Evolutionary conservation across 2,797 vertebrate genomes (phyloP), one percentile per base, ranked within the genome.

Genomic region (Onychomys arenicola): DNA sequence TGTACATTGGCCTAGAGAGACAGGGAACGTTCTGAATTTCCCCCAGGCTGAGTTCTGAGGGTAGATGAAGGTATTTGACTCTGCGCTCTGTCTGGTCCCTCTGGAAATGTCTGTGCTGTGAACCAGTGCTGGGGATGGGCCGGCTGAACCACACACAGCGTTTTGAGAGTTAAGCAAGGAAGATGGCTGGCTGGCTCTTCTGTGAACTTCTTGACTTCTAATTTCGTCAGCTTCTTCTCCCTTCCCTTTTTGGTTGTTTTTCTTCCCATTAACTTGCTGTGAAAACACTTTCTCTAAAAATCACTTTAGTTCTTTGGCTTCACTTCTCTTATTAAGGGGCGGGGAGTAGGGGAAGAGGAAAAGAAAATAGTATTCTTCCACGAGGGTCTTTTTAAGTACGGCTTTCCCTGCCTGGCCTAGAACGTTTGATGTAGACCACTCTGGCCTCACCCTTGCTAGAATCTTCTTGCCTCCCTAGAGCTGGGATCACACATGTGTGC

Each of bases 251-350:
- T 49, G 8, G 19, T 73, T 83, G 67, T 63, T 65, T 87, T 87
- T 77, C 80, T 86, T 93, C n/a, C 86, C 32, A 80, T 61, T 94
- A 91, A 94, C 6, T 59, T 95, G 55, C 49, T 95, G 17, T 91
- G 40, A 90, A 55, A 91, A 87, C 13, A 76, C 27, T 46, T 43
- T 12, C n/a, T 63, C 34, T 84, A 59, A 65, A 95, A 93, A 49
- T 49, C 85, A 55, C 32, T 73, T 90, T 52, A 43, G n/a, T 82
- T 93, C 55, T 17, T 29, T 78, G 23, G 11, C 25, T 37, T 88
- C 63, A n/a, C 23, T 63, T 83, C 57, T 32, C 27, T 69, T 52
- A 84, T 11, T 80, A 27, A 61, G n/a, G n/a, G 16, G 19, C 1
- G 2, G 21, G 49, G 43, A 14, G 11, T 8, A 46, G 52, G 5